A percentile compares a stretch with the other conserved stretches of the same genome.
These are phyloP conservation scores for Athrips mouffetella DNA, from an alignment of 2,888 invertebrate genomes.

Conservation along the genomic window DNA sequence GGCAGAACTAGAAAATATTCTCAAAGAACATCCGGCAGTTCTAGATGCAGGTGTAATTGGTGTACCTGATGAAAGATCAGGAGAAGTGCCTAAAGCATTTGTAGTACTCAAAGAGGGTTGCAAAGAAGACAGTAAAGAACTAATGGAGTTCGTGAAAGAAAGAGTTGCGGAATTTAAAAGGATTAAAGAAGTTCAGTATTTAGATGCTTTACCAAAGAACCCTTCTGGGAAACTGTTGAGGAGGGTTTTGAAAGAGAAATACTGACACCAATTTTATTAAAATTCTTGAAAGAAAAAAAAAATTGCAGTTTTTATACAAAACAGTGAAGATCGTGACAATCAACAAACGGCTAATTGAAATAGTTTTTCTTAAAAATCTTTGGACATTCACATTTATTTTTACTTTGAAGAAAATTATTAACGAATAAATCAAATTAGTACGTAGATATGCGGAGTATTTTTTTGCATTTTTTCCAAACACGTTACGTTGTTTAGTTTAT, in stretches of 20 bases:
- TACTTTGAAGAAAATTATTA: too few relatives aligned
- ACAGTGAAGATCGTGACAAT: too few relatives aligned
- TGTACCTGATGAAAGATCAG: constrained; percentile 78
- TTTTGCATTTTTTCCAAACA: too few relatives aligned
- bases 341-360: too few relatives aligned
- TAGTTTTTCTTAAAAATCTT: too few relatives aligned
- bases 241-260: constrained; percentile 58
- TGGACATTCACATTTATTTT: too few relatives aligned
- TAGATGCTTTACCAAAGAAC: constrained; percentile 82
- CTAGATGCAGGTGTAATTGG: constrained; percentile 88
- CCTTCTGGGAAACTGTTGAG: constrained; percentile 84
- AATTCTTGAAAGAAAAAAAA: not conserved
- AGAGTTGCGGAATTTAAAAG: constrained; percentile 85
- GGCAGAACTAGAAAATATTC: constrained; percentile 85
- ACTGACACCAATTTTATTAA: constrained; percentile 3
- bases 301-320: not conserved
- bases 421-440: too few relatives aligned
- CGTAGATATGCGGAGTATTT: too few relatives aligned
- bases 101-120: constrained; percentile 70
- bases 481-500: too few relatives aligned
- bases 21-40: constrained; percentile 82
- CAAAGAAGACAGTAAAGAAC: constrained; percentile 64
- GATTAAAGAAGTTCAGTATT: constrained; percentile 78
- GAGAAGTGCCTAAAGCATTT: constrained; percentile 85
- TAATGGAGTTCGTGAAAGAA: constrained; percentile 77